A percentile compares a stretch with the other conserved stretches of the same genome.
Evolutionary conservation across 2,888 invertebrate genomes (phyloP).

Genomic region (Spisula subtruncata): DNA sequence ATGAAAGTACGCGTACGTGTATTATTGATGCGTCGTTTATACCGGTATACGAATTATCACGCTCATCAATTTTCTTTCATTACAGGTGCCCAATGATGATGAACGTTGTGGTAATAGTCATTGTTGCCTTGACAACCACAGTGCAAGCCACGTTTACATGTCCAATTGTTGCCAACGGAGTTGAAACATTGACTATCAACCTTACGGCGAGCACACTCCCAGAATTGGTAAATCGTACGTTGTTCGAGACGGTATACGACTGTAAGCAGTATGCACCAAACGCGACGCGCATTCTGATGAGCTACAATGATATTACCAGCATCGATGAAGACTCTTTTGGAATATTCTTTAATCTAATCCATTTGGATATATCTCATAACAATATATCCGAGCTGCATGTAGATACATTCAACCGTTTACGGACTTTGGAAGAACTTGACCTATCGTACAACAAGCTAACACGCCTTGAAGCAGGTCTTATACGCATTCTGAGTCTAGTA

Average conservation of each 20-base stretch:
- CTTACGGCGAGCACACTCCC: background rate
- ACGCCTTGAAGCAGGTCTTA: slow-evolving; percentile 40
- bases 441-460: slow-evolving; percentile 51
- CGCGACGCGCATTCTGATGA: slow-evolving; percentile 26
- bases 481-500: slow-evolving; percentile 46
- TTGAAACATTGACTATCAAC: background rate
- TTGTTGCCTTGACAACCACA: background rate
- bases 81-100: background rate
- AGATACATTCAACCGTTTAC: slow-evolving; percentile 59
- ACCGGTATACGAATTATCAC: background rate
- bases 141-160: background rate
- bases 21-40: background rate
- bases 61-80: background rate
- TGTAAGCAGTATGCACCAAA: background rate
- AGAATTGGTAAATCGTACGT: background rate
- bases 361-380: slow-evolving; percentile 55
- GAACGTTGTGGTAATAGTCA: background rate
- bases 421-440: slow-evolving; percentile 50
- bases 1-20: background rate
- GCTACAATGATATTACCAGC: slow-evolving; percentile 31
- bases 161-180: background rate
- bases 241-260: slow-evolving; percentile 15
- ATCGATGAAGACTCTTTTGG: slow-evolving; percentile 46
- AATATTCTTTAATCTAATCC: slow-evolving; percentile 38
- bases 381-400: slow-evolving; percentile 48